phyloP scores from a whole-genome alignment of 2,888 invertebrate species.

The Hylaea fasciaria region DNA sequence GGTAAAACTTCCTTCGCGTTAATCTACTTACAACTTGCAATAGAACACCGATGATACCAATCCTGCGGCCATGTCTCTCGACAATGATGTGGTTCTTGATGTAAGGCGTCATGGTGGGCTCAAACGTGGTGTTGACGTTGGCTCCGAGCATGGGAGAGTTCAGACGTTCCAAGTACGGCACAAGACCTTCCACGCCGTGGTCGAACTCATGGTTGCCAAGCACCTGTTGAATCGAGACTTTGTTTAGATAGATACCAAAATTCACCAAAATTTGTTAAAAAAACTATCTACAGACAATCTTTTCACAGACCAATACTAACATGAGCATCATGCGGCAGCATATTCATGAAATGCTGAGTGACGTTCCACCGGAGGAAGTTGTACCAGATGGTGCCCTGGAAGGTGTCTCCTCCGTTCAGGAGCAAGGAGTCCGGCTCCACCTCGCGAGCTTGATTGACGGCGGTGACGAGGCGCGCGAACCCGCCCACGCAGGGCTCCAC shows the following conservation, averaged over 20 bases:
- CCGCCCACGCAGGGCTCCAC: conserved; percentile 87
- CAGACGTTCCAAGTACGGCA: conserved; percentile 88
- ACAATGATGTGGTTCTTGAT: conserved; percentile 88
- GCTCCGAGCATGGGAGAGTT: conserved; percentile 89
- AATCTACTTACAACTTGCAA: conserved; percentile 65
- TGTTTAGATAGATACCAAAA: background rate
- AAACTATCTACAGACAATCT: no score
- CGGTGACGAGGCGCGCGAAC: conserved; percentile 87
- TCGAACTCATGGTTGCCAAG: conserved; percentile 96
- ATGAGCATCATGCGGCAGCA: conserved; percentile 91
- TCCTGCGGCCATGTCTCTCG: conserved; percentile 85
- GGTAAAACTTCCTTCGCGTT: no score
- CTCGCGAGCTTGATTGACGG: conserved; percentile 73
- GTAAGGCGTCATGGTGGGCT: conserved; percentile 86
- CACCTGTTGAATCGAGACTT: conserved; percentile 80
- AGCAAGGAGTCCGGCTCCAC: conserved; percentile 87
- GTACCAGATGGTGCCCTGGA: conserved; percentile 90
- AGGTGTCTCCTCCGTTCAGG: conserved; percentile 88
- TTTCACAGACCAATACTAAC: conserved; percentile 73
- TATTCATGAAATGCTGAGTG: conserved; percentile 90
- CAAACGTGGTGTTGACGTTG: conserved; percentile 89
- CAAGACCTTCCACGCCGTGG: conserved; percentile 88
- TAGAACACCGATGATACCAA: conserved; percentile 93
- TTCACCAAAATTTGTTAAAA: no score
- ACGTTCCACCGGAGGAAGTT: conserved; percentile 90